Evolutionary conservation across 2,113 vertebrate genomes (phyloP), one percentile per base, ranked within the genome.

Genomic region (Lagopus leucura): DNA sequence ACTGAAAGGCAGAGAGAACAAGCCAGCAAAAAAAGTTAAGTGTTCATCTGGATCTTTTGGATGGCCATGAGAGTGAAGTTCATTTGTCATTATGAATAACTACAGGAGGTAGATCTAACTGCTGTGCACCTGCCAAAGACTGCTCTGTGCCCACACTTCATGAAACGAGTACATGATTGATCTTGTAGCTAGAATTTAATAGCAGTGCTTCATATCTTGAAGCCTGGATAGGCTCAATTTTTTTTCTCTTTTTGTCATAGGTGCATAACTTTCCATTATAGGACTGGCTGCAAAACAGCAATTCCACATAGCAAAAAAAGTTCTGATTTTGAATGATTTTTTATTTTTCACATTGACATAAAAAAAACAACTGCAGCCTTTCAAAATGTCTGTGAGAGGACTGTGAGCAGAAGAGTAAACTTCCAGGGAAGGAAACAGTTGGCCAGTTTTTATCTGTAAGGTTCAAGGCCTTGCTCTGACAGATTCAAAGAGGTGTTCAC

Each of bases 201-300:
- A 89, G 72, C 73, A 80, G 55, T 73, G 65, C 80, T 90, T 81
- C 70, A 58, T 28, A 38, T 81, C 86, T 52, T 79, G 76, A 65
- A 83, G 76, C 69, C 82, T 93, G 90, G 47, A 63, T 43, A 90
- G 78, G 27, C 74, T 95, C 73, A 94, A 21, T 36, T 66, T 93
- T 93, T 81, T 57, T 67, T 75, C 67, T 65, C 66, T 66, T 94
- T 88, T 78, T 88, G 73, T 83, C 82, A 61, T 25, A 86, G 61
- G n/a, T 78, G 43, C 61, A 21, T 72, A 94, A 40, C 61, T 92
- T 94, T 87, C 88, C 73, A 91, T 72, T 95, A 76, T 10, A 80
- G 72, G 85, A 7, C 61, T 21, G 50, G 10, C 72, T 82, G 57
- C 34, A 87, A 91, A 94, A 77, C 42, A 83, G 72, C 75, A 88